These are phyloP conservation scores for Boulengeromyrus knoepffleri DNA, from an alignment of 2,113 vertebrate species.

Conservation along the genomic window DNA sequence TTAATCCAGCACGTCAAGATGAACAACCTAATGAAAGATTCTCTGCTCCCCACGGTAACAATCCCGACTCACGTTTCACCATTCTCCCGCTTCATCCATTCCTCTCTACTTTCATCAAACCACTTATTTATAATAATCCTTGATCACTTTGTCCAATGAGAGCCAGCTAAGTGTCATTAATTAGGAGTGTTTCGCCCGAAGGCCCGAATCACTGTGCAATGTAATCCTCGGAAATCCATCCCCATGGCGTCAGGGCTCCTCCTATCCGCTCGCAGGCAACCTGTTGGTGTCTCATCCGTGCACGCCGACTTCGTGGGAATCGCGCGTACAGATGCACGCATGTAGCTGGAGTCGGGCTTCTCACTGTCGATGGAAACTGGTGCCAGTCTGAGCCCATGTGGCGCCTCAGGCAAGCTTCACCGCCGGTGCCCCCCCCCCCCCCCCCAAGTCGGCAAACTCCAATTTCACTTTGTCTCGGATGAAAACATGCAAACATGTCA, in stretches of 20 bases:
- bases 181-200: not conserved
- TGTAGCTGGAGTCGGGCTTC: not conserved
- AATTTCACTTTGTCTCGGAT: not conserved
- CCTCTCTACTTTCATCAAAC: not conserved
- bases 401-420: not conserved
- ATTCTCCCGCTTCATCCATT: not conserved
- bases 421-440: not conserved
- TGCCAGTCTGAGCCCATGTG: not conserved
- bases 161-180: slow-evolving; percentile 7
- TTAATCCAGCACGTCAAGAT: not conserved
- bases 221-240: not conserved
- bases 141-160: slow-evolving; percentile 8
- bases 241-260: not conserved
- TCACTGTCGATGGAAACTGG: not conserved
- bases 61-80: not conserved
- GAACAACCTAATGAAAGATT: not conserved
- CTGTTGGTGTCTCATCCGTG: not conserved
- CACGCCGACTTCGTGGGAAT: not conserved
- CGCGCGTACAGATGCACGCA: not conserved
- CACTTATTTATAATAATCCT: slow-evolving; percentile 7
- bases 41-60: not conserved
- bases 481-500: not conserved
- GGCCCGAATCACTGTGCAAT: not conserved
- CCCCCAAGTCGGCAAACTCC: not conserved
- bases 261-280: not conserved